Percentiles rank a stretch among this genome's conserved stretches.
Conservation (phyloP, 1,140 invertebrate genomes). For the Drosophila pallidifrons region DNA sequence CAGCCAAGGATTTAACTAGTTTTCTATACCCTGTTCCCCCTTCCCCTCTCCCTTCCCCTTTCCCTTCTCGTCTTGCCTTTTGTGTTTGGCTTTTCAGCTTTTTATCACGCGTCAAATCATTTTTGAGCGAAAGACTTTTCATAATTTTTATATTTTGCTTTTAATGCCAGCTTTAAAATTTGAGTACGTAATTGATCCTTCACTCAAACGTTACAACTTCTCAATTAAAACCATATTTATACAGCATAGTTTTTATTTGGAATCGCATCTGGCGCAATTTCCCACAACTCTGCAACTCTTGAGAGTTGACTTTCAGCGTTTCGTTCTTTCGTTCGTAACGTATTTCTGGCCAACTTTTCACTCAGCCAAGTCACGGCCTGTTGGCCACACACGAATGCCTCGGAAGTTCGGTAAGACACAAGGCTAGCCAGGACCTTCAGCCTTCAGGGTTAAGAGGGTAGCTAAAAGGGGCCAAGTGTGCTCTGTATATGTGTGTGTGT, state of each 20-base stretch:
- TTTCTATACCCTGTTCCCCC: too few species aligned
- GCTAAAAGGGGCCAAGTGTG: background rate
- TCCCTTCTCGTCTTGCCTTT: background rate
- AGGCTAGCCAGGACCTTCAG: conserved; percentile 1
- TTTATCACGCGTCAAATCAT: conserved; percentile 66
- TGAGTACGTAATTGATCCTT: conserved; percentile 59
- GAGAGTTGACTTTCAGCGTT: conserved; percentile 7
- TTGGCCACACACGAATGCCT: conserved; percentile 48
- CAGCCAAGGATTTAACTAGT: background rate
- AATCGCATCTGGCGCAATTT: conserved; percentile 11
- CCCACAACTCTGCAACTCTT: conserved; percentile 48
- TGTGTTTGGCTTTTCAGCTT: conserved; percentile 49
- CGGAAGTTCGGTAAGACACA: conserved; percentile 43
- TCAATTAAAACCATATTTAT: conserved; percentile 42
- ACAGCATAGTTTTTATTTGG: too few species aligned
- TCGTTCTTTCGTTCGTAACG: conserved; percentile 56
- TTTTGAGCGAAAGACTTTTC: conserved; percentile 20
- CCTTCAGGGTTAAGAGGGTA: conserved; percentile 3
- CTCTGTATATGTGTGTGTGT: too few species aligned
- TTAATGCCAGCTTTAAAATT: conserved; percentile 67
- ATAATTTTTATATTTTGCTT: conserved; percentile 29
- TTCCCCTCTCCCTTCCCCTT: background rate
- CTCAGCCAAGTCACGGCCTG: conserved; percentile 52
- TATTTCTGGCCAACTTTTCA: conserved; percentile 67
- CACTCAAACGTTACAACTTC: conserved; percentile 33